Conservation (phyloP, 2,797 vertebrate genomes). For the Callimico goeldii region DNA sequence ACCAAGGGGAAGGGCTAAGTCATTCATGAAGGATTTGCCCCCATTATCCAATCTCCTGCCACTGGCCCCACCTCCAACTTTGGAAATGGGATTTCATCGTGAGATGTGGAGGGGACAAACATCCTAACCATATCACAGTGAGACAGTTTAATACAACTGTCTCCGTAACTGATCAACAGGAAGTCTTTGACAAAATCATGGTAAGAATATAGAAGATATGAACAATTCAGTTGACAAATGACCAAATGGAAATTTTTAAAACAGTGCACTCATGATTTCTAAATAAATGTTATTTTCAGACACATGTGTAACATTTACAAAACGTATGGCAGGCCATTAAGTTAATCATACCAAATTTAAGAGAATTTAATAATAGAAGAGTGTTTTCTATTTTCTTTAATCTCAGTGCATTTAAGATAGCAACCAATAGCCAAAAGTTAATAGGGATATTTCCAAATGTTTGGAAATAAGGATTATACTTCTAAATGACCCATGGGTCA, state of each 20-base stretch:
- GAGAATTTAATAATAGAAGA: background rate
- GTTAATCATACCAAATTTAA: background rate
- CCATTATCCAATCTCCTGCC: background rate
- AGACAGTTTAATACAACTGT: background rate
- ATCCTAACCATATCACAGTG: background rate
- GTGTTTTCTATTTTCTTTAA: background rate
- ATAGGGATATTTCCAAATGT: background rate
- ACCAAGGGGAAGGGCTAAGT: background rate
- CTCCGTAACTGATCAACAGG: background rate
- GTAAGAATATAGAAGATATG: background rate
- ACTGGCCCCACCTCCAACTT: background rate
- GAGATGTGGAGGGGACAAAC: background rate
- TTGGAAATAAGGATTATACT: background rate
- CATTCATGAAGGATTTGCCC: background rate
- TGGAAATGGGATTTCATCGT: background rate
- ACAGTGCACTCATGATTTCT: background rate
- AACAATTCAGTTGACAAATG: background rate
- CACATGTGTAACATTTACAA: background rate
- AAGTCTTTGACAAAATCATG: background rate
- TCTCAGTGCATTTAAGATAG: background rate
- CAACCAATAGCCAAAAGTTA: background rate
- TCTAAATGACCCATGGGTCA: background rate
- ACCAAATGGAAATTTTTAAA: background rate
- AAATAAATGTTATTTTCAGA: background rate
- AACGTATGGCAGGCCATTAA: background rate